Conservation (phyloP, 1,140 invertebrate species). For the Myzus persicae region DNA sequence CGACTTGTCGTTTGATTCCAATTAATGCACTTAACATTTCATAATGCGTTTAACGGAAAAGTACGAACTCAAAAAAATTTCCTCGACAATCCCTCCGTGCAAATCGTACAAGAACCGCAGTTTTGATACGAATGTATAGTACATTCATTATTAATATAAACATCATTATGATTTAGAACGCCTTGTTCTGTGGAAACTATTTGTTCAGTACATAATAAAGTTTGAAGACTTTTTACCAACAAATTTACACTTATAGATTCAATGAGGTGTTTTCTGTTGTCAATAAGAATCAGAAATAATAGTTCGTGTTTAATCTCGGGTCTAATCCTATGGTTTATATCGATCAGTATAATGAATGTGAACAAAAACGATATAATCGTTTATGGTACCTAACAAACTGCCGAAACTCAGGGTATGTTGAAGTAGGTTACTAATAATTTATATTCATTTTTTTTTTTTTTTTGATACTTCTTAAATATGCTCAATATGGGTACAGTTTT, state of each 20-base stretch:
- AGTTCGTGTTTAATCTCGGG: background rate
- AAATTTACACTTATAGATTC: too few relatives aligned
- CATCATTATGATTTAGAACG: background rate
- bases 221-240: too few relatives aligned
- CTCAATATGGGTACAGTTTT: too few relatives aligned
- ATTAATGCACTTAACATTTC: background rate
- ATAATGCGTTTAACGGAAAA: background rate
- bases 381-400: background rate
- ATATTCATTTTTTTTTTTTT: too few relatives aligned
- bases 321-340: background rate
- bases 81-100: background rate
- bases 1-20: background rate
- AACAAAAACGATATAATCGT: background rate
- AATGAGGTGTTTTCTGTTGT: too few relatives aligned
- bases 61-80: background rate
- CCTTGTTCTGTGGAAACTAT: too few relatives aligned
- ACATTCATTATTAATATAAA: background rate
- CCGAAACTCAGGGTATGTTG: too few relatives aligned
- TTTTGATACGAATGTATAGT: background rate
- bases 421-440: too few relatives aligned
- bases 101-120: background rate
- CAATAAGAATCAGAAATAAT: background rate
- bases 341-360: too few relatives aligned
- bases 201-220: too few relatives aligned
- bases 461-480: too few relatives aligned